Percentiles rank a stretch among this genome's conserved stretches.
phyloP scores from a whole-genome alignment of 92 coral and sea anemone genomes.

The Epizoanthus ramosus region DNA sequence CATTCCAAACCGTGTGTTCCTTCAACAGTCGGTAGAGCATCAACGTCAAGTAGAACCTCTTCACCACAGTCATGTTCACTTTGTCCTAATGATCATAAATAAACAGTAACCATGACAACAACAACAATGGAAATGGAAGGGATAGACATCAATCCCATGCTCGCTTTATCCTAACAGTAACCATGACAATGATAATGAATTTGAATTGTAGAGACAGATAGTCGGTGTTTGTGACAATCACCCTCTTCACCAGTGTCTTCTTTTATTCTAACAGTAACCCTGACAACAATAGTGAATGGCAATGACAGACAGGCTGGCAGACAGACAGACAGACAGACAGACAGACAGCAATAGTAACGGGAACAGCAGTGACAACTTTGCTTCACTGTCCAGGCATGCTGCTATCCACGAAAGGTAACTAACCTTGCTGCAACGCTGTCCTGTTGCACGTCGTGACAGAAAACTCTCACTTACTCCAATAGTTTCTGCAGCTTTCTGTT shows the following conservation, averaged over 20 bases:
- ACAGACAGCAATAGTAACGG: neutral
- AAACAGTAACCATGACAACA: neutral
- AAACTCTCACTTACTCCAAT: slow-evolving; percentile 81
- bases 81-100: slow-evolving; percentile 40
- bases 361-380: neutral
- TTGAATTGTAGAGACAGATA: neutral
- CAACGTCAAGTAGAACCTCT: slow-evolving; percentile 80
- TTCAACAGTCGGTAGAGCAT: slow-evolving; percentile 87
- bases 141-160: slow-evolving; percentile 27
- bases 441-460: slow-evolving; percentile 73
- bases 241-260: slow-evolving; percentile 41
- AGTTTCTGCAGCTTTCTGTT: slow-evolving; percentile 74
- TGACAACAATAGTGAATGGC: neutral
- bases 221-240: too few relatives aligned
- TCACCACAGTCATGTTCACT: slow-evolving; percentile 48
- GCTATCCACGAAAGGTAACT: neutral
- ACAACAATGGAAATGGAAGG: neutral
- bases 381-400: neutral
- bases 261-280: slow-evolving; percentile 30
- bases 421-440: slow-evolving; percentile 75
- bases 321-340: neutral
- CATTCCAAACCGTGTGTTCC: slow-evolving; percentile 82
- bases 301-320: neutral
- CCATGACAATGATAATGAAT: neutral
- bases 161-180: slow-evolving; percentile 17